Evolutionary conservation across 2,888 invertebrate species (phyloP), one percentile per base, ranked within the genome.

Genomic region (Aphodius sticticus): DNA sequence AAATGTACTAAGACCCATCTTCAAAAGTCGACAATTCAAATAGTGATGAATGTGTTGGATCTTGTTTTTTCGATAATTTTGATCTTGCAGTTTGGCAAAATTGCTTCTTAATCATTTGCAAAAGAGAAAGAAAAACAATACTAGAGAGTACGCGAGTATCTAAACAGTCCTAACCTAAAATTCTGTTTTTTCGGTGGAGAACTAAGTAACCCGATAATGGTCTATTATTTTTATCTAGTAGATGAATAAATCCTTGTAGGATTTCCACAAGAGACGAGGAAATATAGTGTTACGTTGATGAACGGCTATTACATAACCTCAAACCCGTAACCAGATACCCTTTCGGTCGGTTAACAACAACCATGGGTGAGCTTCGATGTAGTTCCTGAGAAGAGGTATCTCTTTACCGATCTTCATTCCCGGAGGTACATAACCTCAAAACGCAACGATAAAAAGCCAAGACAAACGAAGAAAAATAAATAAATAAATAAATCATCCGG

Each of bases 21-120:
- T 37, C 74, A 36, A 36, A 36, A 35, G 37, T 37, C 36, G n/a
- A n/a, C 35, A 74, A 36, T 37, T 36, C 71, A 71, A 71, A 71
- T 26, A 35, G 71, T 26, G 16, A 26, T 71, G 35, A 26, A 16
- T n/a, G 35, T 71, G 35, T 26, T 26, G 71, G 71, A 14, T 71
- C 71, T 16, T 71, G 71, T 71, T 71, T 35, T 16, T 16, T 71
- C 35, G 71, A 12, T 71, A 26, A 71, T 71, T 71, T 26, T 26
- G 26, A 26, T 26, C 26, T 26, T 26, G 26, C 26, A 26, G 26
- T 26, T 26, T 26, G 26, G 26, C 26, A 26, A 2, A 26, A 26
- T 26, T 26, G 26, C 26, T 26, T 26, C 26, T 26, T 26, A 26
- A 26, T 26, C 26, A 26, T 26, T 26, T 26, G 26, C 26, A 26